Evolutionary conservation across 2,797 vertebrate species (phyloP).

Genomic region (Thalassophryne amazonica): DNA sequence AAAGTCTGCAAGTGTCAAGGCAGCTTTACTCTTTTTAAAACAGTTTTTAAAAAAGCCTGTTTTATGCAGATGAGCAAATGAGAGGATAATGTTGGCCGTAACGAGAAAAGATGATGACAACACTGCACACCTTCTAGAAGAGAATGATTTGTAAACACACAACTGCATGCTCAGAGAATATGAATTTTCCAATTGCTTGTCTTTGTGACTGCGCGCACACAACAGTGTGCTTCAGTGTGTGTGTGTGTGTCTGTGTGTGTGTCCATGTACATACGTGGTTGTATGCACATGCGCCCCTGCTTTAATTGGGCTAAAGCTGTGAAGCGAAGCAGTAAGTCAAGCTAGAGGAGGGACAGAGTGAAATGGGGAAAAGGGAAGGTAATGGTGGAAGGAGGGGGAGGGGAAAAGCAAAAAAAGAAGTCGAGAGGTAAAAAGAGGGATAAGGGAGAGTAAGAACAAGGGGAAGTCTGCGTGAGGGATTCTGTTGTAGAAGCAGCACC

Average conservation of each 20-base stretch:
- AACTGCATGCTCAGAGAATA: slow-evolving; percentile 13
- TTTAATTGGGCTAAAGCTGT: slow-evolving; percentile 88
- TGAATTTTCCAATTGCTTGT: slow-evolving; percentile 31
- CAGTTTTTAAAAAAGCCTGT: too few species aligned
- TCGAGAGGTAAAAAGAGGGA: slow-evolving; percentile 26
- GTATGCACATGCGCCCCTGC: slow-evolving; percentile 41
- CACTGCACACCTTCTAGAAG: background rate
- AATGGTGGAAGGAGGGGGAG: slow-evolving; percentile 51
- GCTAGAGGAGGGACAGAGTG: slow-evolving; percentile 53
- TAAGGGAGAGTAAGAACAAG: slow-evolving; percentile 11
- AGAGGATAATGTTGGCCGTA: slow-evolving; percentile 38
- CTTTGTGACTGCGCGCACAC: background rate
- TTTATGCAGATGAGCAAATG: slow-evolving; percentile 39
- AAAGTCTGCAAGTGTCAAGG: too few species aligned
- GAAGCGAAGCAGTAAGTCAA: slow-evolving; percentile 87
- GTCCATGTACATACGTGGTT: slow-evolving; percentile 16
- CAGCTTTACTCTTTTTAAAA: too few species aligned
- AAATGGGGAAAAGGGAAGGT: slow-evolving; percentile 50
- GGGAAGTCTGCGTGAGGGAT: slow-evolving; percentile 16
- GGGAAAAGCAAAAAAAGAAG: slow-evolving; percentile 51
- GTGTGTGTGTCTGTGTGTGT: slow-evolving; percentile 4
- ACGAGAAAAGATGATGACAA: slow-evolving; percentile 8
- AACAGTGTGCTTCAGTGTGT: background rate
- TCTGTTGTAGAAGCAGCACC: slow-evolving; percentile 34
- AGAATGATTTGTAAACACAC: slow-evolving; percentile 13